Conservation (phyloP, 2,113 vertebrate genomes). For the Spermophilus dauricus region DNA sequence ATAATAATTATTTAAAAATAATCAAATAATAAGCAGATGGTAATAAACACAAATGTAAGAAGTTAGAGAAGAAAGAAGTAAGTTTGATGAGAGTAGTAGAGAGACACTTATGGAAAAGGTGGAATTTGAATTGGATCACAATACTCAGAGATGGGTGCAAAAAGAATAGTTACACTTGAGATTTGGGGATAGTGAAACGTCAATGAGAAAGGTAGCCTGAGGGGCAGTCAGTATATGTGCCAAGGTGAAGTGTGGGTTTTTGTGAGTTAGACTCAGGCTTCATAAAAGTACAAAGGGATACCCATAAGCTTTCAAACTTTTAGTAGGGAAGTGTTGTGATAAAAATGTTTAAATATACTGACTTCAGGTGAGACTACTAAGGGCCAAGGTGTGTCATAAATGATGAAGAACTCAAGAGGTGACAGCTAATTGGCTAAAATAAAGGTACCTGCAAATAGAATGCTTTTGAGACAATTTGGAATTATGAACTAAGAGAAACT, state of each 20-base stretch:
- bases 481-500: background rate
- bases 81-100: background rate
- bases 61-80: background rate
- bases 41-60: background rate
- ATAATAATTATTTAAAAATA: slow-evolving; percentile 22
- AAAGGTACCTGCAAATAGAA: slow-evolving; percentile 29
- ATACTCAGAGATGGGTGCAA: background rate
- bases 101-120: background rate
- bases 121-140: background rate
- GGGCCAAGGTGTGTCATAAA: background rate
- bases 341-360: background rate
- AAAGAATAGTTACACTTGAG: background rate
- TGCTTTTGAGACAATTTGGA: background rate
- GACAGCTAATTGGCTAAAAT: slow-evolving; percentile 18
- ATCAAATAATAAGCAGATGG: background rate
- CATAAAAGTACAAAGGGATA: background rate
- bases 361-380: background rate
- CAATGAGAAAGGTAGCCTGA: background rate
- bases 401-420: background rate
- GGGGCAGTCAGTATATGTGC: background rate
- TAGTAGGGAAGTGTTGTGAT: background rate
- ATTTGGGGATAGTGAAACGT: background rate
- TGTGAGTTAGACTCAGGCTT: background rate
- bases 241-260: background rate
- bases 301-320: background rate